Conservation (phyloP, 2,888 invertebrate genomes). For the Drosophila siamana region DNA sequence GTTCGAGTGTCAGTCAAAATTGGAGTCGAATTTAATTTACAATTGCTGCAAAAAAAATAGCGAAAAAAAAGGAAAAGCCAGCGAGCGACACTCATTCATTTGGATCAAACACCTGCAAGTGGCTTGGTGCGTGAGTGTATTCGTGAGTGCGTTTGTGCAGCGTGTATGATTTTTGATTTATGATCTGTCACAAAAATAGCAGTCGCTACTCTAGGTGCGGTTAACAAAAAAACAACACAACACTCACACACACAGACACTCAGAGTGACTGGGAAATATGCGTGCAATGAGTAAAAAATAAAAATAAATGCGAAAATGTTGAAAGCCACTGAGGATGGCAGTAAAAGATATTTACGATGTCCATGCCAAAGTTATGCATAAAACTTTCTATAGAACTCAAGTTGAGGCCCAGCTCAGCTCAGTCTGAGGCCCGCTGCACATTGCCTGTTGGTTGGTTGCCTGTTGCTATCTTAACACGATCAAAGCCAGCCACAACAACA, state of each 20-base stretch:
- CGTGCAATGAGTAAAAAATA: conserved; percentile 61
- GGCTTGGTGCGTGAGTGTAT: conserved; percentile 25
- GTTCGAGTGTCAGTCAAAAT: conserved; percentile 53
- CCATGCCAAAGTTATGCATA: conserved; percentile 76
- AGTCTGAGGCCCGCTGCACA: neutral
- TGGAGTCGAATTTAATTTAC: conserved; percentile 71
- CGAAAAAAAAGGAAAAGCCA: neutral
- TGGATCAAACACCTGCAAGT: conserved; percentile 75
- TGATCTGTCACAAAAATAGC: conserved; percentile 83
- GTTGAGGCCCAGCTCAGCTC: conserved; percentile 30
- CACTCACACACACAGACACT: conserved; percentile 7
- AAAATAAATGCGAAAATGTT: conserved; percentile 41
- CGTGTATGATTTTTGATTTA: conserved; percentile 85
- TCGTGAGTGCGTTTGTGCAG: conserved; percentile 44
- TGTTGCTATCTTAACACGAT: conserved; percentile 80
- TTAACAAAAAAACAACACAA: conserved; percentile 22
- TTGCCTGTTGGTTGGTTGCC: conserved; percentile 9
- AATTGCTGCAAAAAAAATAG: conserved; percentile 59
- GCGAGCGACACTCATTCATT: conserved; percentile 59
- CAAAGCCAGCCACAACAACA: conserved; percentile 80
- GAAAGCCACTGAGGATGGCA: conserved; percentile 66
- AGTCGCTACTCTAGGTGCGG: conserved; percentile 49
- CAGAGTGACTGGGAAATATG: conserved; percentile 51
- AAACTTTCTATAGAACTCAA: conserved; percentile 78
- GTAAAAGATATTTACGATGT: conserved; percentile 79